phyloP scores from a whole-genome alignment of 2,797 vertebrate genomes.

The Allobates femoralis region DNA sequence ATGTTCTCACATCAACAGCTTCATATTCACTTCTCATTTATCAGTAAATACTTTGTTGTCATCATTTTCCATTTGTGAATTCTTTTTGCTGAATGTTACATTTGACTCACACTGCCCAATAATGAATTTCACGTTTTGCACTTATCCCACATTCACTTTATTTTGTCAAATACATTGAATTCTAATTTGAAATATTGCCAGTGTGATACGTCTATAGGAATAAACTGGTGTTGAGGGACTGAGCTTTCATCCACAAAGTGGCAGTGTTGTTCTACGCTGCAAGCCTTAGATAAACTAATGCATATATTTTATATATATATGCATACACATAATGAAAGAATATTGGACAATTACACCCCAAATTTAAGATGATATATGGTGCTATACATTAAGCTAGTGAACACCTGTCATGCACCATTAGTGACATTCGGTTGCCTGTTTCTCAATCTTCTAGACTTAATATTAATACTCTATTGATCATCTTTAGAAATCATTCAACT shows the following conservation, averaged over 20 bases:
- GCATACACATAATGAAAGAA: neutral
- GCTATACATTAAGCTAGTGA: neutral
- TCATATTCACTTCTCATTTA: constrained; percentile 23
- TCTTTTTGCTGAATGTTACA: neutral
- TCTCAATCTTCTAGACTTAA: neutral
- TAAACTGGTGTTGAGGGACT: neutral
- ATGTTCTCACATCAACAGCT: constrained; percentile 1
- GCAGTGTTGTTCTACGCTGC: constrained; percentile 33
- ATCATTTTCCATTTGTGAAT: constrained; percentile 19
- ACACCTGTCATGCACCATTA: neutral
- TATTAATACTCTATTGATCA: no score
- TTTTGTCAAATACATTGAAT: neutral
- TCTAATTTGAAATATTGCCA: neutral
- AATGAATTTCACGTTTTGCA: neutral
- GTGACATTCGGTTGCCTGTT: neutral
- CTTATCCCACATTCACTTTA: neutral
- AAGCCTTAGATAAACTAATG: neutral
- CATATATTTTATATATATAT: no score
- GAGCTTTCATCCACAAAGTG: constrained; percentile 41
- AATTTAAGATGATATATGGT: neutral
- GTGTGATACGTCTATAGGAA: neutral
- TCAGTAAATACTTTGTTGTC: neutral
- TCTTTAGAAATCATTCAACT: no score
- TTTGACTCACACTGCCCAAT: neutral
- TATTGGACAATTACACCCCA: neutral